Percentiles rank a stretch among this genome's conserved stretches.
These are phyloP conservation scores for Plodia interpunctella DNA, from an alignment of 1,140 invertebrate species.

Conservation along the genomic window DNA sequence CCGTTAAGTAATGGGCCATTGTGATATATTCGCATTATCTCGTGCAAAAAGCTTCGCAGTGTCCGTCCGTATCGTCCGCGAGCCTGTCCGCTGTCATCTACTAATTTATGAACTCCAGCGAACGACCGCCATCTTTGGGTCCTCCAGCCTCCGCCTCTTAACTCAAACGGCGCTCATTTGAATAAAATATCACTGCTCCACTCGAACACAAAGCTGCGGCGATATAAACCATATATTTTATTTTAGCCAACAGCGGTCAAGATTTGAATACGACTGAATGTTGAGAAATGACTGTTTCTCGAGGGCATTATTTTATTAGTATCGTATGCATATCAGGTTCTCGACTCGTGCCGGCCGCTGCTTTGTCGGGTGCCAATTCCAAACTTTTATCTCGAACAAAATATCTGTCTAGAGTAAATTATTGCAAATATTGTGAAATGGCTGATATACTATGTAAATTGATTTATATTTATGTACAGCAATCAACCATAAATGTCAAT, in stretches of 20 bases:
- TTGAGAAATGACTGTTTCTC: slow-evolving; percentile 4
- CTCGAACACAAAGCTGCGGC: slow-evolving; percentile 12
- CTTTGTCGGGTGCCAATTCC: not conserved
- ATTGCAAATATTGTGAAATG: not conserved
- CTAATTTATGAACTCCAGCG: slow-evolving; percentile 46
- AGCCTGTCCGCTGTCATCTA: slow-evolving; percentile 30
- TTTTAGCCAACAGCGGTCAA: slow-evolving; percentile 14
- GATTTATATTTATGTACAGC: not conserved
- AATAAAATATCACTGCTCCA: slow-evolving; percentile 18
- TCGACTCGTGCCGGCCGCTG: not conserved
- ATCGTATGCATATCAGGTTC: slow-evolving; percentile 5
- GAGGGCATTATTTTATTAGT: slow-evolving; percentile 6
- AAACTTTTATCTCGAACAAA: not conserved
- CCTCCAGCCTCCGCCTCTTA: slow-evolving; percentile 27
- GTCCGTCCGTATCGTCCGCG: not conserved
- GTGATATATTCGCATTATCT: not conserved
- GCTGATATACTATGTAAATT: not conserved
- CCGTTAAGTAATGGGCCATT: not conserved
- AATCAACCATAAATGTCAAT: not conserved
- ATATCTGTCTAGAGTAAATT: not conserved
- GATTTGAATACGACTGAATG: slow-evolving; percentile 11
- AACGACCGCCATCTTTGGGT: slow-evolving; percentile 46
- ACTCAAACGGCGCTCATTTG: slow-evolving; percentile 22
- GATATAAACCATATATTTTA: slow-evolving; percentile 7
- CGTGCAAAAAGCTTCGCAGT: not conserved